These are phyloP conservation scores for Phoenoteleia sp. DNA, from an alignment of 2,888 invertebrate species.

Conservation along the genomic window DNA sequence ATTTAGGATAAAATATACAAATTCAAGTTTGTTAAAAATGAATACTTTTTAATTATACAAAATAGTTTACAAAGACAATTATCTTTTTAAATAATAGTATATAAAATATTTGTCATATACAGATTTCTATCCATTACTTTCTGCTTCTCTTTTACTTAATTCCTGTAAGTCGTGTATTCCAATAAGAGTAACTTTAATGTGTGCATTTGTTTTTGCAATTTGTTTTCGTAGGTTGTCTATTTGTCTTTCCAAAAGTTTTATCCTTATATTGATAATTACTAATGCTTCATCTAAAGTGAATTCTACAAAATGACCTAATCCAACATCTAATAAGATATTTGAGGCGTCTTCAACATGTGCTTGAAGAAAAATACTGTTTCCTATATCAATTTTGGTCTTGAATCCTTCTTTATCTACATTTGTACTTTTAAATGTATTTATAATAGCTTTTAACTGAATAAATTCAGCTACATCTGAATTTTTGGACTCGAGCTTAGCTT, in stretches of 20 bases:
- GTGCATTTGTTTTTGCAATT: slow-evolving; percentile 91
- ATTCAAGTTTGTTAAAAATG: no score
- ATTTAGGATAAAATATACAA: no score
- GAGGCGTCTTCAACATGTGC: slow-evolving; percentile 91
- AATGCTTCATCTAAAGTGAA: slow-evolving; percentile 91
- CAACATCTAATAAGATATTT: slow-evolving; percentile 91
- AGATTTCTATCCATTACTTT: no score
- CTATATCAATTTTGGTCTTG: slow-evolving; percentile 92
- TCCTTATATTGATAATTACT: slow-evolving; percentile 90
- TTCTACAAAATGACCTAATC: slow-evolving; percentile 92
- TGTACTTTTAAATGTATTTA: slow-evolving; percentile 89
- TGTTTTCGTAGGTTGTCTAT: slow-evolving; percentile 89
- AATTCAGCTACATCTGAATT: slow-evolving; percentile 92
- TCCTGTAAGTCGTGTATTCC: slow-evolving; percentile 89
- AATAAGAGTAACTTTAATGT: slow-evolving; percentile 93
- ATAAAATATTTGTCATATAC: no score
- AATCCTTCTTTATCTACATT: slow-evolving; percentile 88
- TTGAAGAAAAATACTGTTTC: slow-evolving; percentile 95
- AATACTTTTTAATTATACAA: no score
- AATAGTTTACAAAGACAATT: no score
- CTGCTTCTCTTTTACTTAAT: no score
- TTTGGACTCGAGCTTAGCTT: slow-evolving; percentile 88
- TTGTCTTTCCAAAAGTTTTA: slow-evolving; percentile 89
- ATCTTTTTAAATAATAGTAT: no score
- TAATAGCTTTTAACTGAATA: slow-evolving; percentile 91